Evolutionary conservation across 2,113 vertebrate genomes (phyloP).

Genomic region (Agapornis roseicollis): DNA sequence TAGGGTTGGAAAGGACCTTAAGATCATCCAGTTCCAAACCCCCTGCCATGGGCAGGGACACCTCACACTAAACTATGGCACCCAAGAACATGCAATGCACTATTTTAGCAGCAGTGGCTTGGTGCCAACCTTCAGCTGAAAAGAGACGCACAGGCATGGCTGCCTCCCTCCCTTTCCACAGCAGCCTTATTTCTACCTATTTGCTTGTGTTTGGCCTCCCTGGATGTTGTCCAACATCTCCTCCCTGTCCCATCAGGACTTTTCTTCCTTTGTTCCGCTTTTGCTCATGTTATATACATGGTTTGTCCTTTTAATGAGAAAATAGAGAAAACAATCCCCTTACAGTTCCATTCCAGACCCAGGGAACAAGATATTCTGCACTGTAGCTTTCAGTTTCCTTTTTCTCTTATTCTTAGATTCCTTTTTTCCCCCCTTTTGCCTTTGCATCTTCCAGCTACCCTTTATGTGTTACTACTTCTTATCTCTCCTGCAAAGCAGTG

Average conservation of each 20-base stretch:
- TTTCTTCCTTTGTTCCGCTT: neutral
- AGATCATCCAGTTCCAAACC: too few species aligned
- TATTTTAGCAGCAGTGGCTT: neutral
- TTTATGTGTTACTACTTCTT: neutral
- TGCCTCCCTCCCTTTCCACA: neutral
- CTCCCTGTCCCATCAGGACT: neutral
- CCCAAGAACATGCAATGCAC: accelerated
- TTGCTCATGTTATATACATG: neutral
- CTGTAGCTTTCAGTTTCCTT: neutral
- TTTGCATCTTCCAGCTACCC: neutral
- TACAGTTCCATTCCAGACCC: neutral
- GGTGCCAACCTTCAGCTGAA: neutral
- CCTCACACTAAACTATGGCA: too few species aligned
- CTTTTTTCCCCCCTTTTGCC: neutral
- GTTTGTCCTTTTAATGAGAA: neutral
- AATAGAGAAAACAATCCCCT: neutral
- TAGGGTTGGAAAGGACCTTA: too few species aligned
- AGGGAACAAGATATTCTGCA: neutral
- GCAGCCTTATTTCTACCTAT: neutral
- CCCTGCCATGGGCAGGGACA: too few species aligned
- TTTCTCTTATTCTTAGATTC: neutral
- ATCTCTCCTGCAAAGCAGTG: neutral
- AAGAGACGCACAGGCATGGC: neutral
- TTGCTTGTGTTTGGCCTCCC: neutral
- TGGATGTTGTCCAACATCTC: neutral